phyloP scores from a whole-genome alignment of 2,113 vertebrate species.

The Scomber japonicus region DNA sequence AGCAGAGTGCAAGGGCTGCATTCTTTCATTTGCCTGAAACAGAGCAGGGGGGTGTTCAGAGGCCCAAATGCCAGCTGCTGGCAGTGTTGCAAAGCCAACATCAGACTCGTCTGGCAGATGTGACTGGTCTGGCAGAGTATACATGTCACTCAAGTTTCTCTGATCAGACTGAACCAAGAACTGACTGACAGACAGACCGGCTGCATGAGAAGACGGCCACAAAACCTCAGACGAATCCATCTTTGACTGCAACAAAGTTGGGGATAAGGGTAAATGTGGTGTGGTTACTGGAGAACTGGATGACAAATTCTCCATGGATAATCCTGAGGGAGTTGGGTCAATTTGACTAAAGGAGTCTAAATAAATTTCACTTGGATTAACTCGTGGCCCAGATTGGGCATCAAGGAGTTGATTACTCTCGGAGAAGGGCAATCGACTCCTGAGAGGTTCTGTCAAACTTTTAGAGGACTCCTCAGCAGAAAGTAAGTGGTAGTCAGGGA shows the following conservation, averaged over 20 bases:
- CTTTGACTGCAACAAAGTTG: not conserved
- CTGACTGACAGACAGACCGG: slow-evolving; percentile 10
- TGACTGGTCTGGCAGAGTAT: slow-evolving; percentile 7
- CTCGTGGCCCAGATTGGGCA: not conserved
- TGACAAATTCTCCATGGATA: not conserved
- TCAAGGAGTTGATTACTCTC: not conserved
- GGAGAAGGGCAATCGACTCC: not conserved
- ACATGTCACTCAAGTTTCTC: not conserved
- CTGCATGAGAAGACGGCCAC: slow-evolving; percentile 22
- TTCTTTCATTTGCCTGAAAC: slow-evolving; percentile 30
- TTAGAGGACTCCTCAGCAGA: slow-evolving; percentile 7
- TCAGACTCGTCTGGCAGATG: slow-evolving; percentile 20
- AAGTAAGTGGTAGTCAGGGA: not conserved
- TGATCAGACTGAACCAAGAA: slow-evolving; percentile 11
- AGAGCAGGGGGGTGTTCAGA: slow-evolving; percentile 18
- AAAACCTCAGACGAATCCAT: not conserved
- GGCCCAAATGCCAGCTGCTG: not conserved
- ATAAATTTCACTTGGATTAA: not conserved
- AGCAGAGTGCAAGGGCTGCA: not conserved
- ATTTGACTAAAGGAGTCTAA: slow-evolving; percentile 5
- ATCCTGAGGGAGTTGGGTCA: slow-evolving; percentile 3
- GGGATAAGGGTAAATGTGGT: not conserved
- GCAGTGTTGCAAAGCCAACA: slow-evolving; percentile 14
- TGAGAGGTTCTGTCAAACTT: not conserved
- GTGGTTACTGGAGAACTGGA: not conserved